These are phyloP conservation scores for Agriopis aurantiaria DNA, from an alignment of 2,888 invertebrate species.

Conservation along the genomic window DNA sequence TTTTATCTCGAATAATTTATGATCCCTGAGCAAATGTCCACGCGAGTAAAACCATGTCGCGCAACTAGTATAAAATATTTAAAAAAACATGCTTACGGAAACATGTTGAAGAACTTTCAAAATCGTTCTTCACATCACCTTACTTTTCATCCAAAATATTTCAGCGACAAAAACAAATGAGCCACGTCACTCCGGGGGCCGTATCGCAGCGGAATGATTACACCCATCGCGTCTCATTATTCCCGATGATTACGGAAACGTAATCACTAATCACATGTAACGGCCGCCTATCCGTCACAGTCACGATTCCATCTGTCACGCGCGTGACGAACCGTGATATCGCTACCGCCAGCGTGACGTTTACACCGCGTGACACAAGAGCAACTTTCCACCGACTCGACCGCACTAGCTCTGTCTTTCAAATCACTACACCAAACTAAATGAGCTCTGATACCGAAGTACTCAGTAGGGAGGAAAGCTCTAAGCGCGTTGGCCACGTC, in stretches of 20 bases:
- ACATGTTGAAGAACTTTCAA: not conserved
- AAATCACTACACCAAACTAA: conserved; percentile 57
- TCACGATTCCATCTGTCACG: conserved; percentile 75
- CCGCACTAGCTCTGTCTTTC: conserved; percentile 56
- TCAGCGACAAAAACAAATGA: conserved; percentile 28
- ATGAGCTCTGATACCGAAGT: conserved; percentile 52
- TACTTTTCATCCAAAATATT: not conserved
- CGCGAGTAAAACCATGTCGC: no score
- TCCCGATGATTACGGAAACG: conserved; percentile 72
- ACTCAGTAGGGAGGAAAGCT: conserved; percentile 44
- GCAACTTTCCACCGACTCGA: conserved; percentile 49
- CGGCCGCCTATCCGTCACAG: conserved; percentile 73
- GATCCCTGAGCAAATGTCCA: no score
- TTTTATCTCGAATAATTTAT: no score
- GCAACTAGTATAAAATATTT: no score
- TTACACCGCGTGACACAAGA: conserved; percentile 36
- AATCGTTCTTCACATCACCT: not conserved
- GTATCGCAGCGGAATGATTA: conserved; percentile 43
- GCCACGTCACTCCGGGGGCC: conserved; percentile 32
- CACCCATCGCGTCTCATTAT: conserved; percentile 69
- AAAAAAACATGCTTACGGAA: no score
- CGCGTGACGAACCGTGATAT: conserved; percentile 53
- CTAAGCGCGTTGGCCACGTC: conserved; percentile 61
- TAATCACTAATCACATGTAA: conserved; percentile 80
- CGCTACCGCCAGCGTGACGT: conserved; percentile 31